Evolutionary conservation across 2,113 vertebrate genomes (phyloP).

Genomic region (Salminus brasiliensis): DNA sequence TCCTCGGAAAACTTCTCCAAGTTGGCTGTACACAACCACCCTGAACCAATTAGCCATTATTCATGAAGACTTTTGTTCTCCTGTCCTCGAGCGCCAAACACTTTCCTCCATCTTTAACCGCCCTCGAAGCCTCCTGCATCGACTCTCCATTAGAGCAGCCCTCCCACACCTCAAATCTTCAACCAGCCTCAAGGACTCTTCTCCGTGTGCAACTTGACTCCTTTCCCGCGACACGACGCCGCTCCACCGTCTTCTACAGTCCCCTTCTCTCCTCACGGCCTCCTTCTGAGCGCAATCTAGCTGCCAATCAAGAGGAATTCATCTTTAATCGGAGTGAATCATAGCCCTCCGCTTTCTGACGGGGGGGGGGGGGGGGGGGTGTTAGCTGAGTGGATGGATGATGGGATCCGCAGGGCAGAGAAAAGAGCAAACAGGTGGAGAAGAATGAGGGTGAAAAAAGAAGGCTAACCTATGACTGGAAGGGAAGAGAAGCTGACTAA

Average conservation of each 20-base stretch:
- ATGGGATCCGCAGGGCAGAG: background rate
- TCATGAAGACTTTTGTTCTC: background rate
- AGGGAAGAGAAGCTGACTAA: background rate
- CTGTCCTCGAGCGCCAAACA: background rate
- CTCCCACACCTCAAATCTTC: background rate
- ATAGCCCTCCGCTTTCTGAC: background rate
- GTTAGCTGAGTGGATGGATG: background rate
- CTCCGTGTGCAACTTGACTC: background rate
- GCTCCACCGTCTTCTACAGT: background rate
- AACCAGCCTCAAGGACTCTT: background rate
- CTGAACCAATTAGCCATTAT: background rate
- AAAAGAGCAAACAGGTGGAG: background rate
- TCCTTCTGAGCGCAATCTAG: background rate
- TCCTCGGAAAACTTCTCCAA: background rate
- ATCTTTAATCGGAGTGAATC: conserved; percentile 52
- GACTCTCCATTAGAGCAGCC: conserved; percentile 1
- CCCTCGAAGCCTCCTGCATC: background rate
- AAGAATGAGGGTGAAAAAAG: background rate
- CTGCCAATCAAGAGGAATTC: conserved; percentile 16
- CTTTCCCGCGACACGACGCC: background rate
- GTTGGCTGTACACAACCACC: background rate
- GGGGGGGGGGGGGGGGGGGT: background rate
- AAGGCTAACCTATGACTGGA: background rate
- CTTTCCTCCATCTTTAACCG: background rate
- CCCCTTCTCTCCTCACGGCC: background rate